A percentile compares a stretch with the other conserved stretches of the same genome.
Evolutionary conservation across 2,113 vertebrate genomes (phyloP).

Genomic region (Athene cunicularia): DNA sequence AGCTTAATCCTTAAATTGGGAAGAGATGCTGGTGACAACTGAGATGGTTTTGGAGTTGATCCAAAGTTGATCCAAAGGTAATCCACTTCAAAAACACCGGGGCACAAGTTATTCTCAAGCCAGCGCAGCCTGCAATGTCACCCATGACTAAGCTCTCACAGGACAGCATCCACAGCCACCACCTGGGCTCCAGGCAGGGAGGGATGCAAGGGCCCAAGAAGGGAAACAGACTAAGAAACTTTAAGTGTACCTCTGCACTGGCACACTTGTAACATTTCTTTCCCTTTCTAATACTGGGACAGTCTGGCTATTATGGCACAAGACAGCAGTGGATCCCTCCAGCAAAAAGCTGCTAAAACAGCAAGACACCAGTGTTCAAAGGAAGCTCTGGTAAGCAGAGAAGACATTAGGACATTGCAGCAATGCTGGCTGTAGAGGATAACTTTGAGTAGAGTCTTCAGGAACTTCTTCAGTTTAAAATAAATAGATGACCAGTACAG

Average conservation of each 20-base stretch:
- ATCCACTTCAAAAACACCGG: neutral
- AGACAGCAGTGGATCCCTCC: neutral
- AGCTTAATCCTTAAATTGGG: neutral
- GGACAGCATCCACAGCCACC: neutral
- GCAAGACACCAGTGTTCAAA: neutral
- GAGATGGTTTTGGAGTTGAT: neutral
- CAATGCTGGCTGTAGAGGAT: neutral
- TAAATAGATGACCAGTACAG: neutral
- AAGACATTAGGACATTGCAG: neutral
- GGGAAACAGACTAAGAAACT: neutral
- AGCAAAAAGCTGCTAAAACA: neutral
- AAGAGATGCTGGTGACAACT: neutral
- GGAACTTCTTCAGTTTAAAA: neutral
- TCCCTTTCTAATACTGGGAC: neutral
- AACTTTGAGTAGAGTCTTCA: neutral
- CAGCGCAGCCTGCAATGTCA: fast-evolving
- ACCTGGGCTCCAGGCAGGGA: neutral
- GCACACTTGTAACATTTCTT: neutral
- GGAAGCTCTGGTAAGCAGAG: neutral
- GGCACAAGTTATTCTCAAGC: neutral
- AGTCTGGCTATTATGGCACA: neutral
- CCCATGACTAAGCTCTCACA: neutral
- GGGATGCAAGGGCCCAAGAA: fast-evolving
- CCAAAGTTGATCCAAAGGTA: neutral
- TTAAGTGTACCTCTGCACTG: no score